Evolutionary conservation across 2,113 vertebrate genomes (phyloP).

Genomic region (Eudyptes chrysolophus): DNA sequence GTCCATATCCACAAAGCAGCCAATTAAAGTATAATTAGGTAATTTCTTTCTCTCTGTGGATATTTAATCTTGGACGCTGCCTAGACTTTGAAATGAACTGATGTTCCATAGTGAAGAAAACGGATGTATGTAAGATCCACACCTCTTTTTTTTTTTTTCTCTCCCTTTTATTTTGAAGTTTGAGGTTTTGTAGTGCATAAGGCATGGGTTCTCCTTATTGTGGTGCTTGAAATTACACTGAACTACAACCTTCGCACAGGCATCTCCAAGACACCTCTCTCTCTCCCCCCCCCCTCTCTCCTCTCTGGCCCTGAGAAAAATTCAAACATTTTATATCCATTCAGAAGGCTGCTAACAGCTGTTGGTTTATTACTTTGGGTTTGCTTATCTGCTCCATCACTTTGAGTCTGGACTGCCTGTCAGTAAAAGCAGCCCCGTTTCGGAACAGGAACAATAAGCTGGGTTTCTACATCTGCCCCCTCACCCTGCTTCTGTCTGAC

Average conservation of each 20-base stretch:
- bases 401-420: not conserved
- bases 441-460: not conserved
- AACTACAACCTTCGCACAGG: not conserved
- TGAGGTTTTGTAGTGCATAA: not conserved
- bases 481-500: not conserved
- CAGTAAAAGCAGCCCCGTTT: not conserved
- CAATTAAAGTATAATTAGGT: not conserved
- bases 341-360: not conserved
- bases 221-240: not conserved
- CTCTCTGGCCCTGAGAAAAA: not conserved
- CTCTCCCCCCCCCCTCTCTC: fast-evolving
- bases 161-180: not conserved
- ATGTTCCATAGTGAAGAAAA: not conserved
- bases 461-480: not conserved
- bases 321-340: not conserved
- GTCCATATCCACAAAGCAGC: not conserved
- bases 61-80: not conserved
- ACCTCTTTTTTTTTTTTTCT: not conserved
- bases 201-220: not conserved
- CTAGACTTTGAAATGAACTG: not conserved
- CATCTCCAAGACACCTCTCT: not conserved
- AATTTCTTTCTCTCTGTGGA: not conserved
- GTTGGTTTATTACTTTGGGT: not conserved
- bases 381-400: not conserved
- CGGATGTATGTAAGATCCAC: not conserved